phyloP scores from a whole-genome alignment of 2,113 vertebrate species.

The Aythya baeri region DNA sequence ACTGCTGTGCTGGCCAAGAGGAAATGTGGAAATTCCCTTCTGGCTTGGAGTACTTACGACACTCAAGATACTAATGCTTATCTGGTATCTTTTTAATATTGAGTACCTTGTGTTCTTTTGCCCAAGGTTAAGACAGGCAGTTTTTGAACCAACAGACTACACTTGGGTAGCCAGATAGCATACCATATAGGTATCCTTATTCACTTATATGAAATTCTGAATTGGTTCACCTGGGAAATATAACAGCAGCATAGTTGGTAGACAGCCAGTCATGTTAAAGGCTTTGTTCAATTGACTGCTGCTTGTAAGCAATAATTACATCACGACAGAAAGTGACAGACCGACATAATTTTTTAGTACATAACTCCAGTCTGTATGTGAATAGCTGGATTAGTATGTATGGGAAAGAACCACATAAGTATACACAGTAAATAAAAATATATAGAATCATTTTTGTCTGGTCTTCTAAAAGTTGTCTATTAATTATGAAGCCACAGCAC shows the following conservation, averaged over 20 bases:
- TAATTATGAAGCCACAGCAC: background rate
- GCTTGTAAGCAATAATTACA: background rate
- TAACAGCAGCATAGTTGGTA: background rate
- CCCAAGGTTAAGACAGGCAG: background rate
- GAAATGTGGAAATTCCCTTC: background rate
- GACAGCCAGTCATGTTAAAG: background rate
- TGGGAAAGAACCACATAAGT: background rate
- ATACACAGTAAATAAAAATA: background rate
- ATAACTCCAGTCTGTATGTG: background rate
- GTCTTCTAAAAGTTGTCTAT: background rate
- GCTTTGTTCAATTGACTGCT: background rate
- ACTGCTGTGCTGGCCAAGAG: background rate
- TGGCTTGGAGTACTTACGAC: background rate
- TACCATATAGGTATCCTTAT: background rate
- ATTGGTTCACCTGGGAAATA: background rate
- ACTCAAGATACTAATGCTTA: background rate
- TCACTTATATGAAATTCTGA: background rate
- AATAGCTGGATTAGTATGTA: background rate
- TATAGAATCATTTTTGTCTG: background rate
- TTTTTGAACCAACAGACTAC: background rate
- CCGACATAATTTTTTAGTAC: background rate
- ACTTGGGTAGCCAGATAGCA: background rate
- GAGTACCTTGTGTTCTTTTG: background rate
- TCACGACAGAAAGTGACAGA: background rate
- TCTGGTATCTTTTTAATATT: background rate